Percentiles rank a stretch among this genome's conserved stretches.
These are phyloP conservation scores for Drosophila bocqueti DNA, from an alignment of 1,140 invertebrate species.

Conservation along the genomic window DNA sequence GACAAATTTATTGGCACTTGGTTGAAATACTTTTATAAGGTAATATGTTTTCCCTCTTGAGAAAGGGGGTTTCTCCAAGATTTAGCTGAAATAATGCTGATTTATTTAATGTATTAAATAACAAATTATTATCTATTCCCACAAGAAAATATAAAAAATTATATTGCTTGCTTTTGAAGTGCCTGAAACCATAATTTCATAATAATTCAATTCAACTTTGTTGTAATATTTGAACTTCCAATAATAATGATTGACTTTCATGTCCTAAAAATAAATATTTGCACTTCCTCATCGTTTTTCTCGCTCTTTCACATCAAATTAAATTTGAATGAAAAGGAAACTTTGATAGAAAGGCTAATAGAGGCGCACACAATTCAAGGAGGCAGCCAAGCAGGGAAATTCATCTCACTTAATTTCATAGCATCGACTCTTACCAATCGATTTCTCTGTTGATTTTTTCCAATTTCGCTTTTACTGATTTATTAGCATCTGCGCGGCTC, in stretches of 20 bases:
- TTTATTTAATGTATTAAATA: background rate
- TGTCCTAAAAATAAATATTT: background rate
- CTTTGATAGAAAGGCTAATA: background rate
- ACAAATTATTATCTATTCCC: background rate
- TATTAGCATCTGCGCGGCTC: slow-evolving; percentile 18
- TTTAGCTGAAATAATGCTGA: background rate
- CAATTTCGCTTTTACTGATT: slow-evolving; percentile 20
- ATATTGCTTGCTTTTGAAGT: background rate
- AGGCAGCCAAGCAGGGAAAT: background rate
- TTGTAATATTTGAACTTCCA: background rate
- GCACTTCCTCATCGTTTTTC: background rate
- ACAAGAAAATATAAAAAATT: background rate
- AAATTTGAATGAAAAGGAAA: slow-evolving; percentile 1
- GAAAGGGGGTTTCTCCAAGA: no score
- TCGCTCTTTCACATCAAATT: background rate
- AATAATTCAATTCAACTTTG: background rate
- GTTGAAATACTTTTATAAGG: slow-evolving; percentile 1
- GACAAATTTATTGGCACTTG: slow-evolving; percentile 1
- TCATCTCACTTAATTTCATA: slow-evolving; percentile 13
- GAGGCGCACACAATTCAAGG: slow-evolving; percentile 1
- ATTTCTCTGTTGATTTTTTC: slow-evolving; percentile 14
- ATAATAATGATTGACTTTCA: background rate
- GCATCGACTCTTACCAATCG: slow-evolving; percentile 16
- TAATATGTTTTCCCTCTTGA: background rate
- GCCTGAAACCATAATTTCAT: background rate